A percentile compares a stretch with the other conserved stretches of the same genome.
phyloP scores from a whole-genome alignment of 2,113 vertebrate genomes.

The Pomatostomus ruficeps region DNA sequence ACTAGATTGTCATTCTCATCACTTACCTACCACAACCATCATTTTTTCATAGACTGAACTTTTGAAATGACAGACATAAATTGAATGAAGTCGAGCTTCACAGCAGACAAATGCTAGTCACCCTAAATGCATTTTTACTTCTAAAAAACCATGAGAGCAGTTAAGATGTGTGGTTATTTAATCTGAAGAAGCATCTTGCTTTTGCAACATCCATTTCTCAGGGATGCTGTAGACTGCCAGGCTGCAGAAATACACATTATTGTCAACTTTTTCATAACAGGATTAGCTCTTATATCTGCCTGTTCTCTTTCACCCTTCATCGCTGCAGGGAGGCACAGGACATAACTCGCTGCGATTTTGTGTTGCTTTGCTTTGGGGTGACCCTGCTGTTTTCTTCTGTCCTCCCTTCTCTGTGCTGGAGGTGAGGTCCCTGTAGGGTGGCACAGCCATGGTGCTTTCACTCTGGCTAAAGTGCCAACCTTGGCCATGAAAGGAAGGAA shows the following conservation, averaged over 20 bases:
- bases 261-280: neutral
- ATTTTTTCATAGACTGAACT: neutral
- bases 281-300: neutral
- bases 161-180: neutral
- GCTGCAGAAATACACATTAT: neutral
- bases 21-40: neutral
- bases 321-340: neutral
- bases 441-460: accelerated
- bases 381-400: neutral
- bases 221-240: neutral
- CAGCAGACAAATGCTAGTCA: neutral
- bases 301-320: neutral
- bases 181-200: neutral
- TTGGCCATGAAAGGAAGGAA: neutral
- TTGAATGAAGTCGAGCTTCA: neutral
- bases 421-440: neutral
- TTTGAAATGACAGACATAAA: neutral
- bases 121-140: neutral
- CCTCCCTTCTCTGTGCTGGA: neutral
- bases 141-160: neutral
- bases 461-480: neutral
- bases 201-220: neutral
- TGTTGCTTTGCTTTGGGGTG: neutral
- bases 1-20: neutral
- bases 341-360: neutral